phyloP scores from a whole-genome alignment of 2,888 invertebrate genomes.

The Cryptus viduatorius region DNA sequence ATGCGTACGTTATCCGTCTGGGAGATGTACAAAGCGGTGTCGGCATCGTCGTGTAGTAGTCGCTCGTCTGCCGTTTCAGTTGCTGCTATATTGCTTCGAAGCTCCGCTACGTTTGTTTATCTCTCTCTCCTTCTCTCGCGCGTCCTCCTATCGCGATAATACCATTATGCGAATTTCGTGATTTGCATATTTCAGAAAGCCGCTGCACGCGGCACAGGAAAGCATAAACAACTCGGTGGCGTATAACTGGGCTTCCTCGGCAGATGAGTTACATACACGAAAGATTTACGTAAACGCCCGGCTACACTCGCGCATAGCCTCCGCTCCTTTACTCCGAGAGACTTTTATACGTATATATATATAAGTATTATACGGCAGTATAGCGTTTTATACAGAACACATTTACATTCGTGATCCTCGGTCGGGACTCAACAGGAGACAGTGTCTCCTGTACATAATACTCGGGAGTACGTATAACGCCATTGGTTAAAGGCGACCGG shows the following conservation, averaged over 20 bases:
- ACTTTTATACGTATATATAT: conserved; percentile 22
- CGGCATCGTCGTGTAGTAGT: conserved; percentile 43
- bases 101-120: conserved; percentile 24
- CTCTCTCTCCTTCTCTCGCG: conserved; percentile 57
- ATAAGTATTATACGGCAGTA: not conserved
- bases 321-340: conserved; percentile 56
- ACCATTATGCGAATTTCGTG: conserved; percentile 83
- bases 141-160: conserved; percentile 81
- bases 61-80: conserved; percentile 36
- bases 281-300: conserved; percentile 82
- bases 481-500: conserved; percentile 23
- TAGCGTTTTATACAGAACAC: not conserved
- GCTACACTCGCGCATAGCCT: conserved; percentile 66
- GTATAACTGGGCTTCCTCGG: conserved; percentile 80
- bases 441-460: conserved; percentile 18
- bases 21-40: conserved; percentile 55
- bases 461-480: conserved; percentile 1
- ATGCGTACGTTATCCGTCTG: conserved; percentile 47
- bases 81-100: conserved; percentile 35
- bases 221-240: conserved; percentile 83
- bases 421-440: conserved; percentile 11
- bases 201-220: conserved; percentile 81
- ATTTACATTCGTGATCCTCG: conserved; percentile 5
- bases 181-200: conserved; percentile 85
- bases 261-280: conserved; percentile 83